Conservation (phyloP, 2,113 vertebrate species). For the Oncorhynchus kisutch region DNA sequence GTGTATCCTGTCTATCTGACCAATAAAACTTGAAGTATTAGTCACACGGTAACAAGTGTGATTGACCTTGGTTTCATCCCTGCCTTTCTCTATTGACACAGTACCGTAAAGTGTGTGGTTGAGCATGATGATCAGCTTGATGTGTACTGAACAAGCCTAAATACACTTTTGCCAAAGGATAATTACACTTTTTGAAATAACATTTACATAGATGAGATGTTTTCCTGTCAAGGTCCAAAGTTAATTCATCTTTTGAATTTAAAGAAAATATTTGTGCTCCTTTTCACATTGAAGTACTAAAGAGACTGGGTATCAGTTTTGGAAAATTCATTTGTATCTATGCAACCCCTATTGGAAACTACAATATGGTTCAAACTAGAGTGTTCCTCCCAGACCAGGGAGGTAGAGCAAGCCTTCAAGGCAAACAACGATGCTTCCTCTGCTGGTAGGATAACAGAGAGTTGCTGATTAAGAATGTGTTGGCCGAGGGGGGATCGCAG, state of each 20-base stretch:
- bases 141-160: neutral
- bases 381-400: conserved; percentile 9
- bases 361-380: conserved; percentile 22
- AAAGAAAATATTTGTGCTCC: conserved; percentile 24
- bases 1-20: too few species aligned
- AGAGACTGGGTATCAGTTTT: conserved; percentile 14
- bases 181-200: conserved; percentile 11
- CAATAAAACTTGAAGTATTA: too few species aligned
- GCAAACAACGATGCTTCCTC: conserved; percentile 53
- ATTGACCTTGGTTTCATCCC: too few species aligned
- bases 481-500: conserved; percentile 32
- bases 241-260: neutral
- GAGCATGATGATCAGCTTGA: too few species aligned
- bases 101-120: too few species aligned
- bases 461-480: conserved; percentile 57
- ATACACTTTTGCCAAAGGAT: conserved; percentile 2
- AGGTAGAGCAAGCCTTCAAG: conserved; percentile 36
- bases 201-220: conserved; percentile 14
- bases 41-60: too few species aligned
- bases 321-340: conserved; percentile 28
- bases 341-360: conserved; percentile 8
- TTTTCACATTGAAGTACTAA: neutral
- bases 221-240: conserved; percentile 26
- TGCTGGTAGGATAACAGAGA: conserved; percentile 50
- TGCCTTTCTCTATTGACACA: too few species aligned